Evolutionary conservation across 2,888 invertebrate species (phyloP), one percentile per base, ranked within the genome.

Genomic region (Urechis unicinctus): DNA sequence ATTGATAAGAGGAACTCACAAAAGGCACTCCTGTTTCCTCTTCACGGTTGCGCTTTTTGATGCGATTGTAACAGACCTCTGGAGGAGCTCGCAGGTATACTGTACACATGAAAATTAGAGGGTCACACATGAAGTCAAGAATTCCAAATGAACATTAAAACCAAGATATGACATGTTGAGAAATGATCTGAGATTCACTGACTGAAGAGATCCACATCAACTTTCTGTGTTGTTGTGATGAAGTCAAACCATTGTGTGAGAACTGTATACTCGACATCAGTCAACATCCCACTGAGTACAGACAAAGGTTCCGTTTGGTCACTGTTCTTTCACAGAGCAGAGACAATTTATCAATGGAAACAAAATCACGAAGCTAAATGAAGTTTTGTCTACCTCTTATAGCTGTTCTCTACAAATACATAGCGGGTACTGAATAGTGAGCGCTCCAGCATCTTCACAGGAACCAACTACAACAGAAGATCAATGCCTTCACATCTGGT

Each of bases 191-290:
- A 21, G n/a, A 6, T 45, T 9, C 13, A 44, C 69, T 64, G 64
- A 91, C 91, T 88, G 69, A 94, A 91, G 47, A 93, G 83, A 81
- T 94, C 92, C 17, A 88, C 85, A 66, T 85, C 83, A 67, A 91
- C 84, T 53, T 88, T 84, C 50, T 87, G 84, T 65, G 86, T 85
- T 52, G 83, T 81, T 22, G 84, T 68, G 56, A 91, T 85, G 83
- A 89, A 91, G 50, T 86, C 80, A 70, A 88, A 92, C 91, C 92
- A 94, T 67, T 91, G 86, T 64, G 89, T 86, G 31, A 93, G 80
- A 1, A 93, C 87, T 17, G 86, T 82, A 73, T 86, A 87, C 81
- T 93, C 91, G 2, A 88, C 86, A 0, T 82, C 82, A 57, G 86
- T 84, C 69, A 94, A 79, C 2, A 83, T 82, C 1, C 86, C 86